Evolutionary conservation across 2,888 invertebrate genomes (phyloP).

Genomic region (Drosophila cyrtoloma): DNA sequence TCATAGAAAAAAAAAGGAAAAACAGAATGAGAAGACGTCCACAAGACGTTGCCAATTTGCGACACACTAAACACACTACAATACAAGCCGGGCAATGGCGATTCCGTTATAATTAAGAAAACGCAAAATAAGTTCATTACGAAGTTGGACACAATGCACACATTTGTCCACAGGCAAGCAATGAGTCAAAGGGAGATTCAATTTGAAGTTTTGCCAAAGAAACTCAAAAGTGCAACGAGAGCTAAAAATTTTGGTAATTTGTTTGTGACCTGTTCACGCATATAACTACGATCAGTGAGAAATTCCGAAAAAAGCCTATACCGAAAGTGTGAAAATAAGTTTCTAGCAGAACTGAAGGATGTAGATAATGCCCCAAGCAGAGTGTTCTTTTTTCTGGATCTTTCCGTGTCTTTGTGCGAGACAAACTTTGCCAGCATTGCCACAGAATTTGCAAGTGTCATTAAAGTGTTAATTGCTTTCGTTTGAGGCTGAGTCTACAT

Average conservation of each 20-base stretch:
- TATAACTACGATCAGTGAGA: conserved; percentile 1
- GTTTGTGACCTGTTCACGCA: neutral
- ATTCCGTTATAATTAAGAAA: conserved; percentile 63
- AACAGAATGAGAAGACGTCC: conserved; percentile 19
- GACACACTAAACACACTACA: conserved; percentile 28
- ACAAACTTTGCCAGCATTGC: conserved; percentile 53
- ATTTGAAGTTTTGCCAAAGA: conserved; percentile 44
- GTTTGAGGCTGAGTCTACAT: conserved; percentile 51
- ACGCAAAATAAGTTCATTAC: conserved; percentile 60
- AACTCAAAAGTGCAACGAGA: neutral
- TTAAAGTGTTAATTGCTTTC: conserved; percentile 80
- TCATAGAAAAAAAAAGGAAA: conserved; percentile 16
- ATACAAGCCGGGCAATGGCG: neutral
- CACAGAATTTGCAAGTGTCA: conserved; percentile 71
- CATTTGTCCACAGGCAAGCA: conserved; percentile 23
- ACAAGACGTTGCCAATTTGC: conserved; percentile 58
- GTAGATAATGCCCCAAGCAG: conserved; percentile 30
- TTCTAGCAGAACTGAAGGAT: conserved; percentile 11
- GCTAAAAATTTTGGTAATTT: conserved; percentile 7
- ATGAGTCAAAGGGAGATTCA: conserved; percentile 24
- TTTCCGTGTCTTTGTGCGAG: conserved; percentile 32
- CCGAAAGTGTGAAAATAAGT: conserved; percentile 32
- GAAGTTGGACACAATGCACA: conserved; percentile 32
- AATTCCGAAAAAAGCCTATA: conserved; percentile 24
- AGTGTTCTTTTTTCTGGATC: conserved; percentile 14